These are phyloP conservation scores for Pitta sordida DNA, from an alignment of 2,113 vertebrate genomes.

Conservation along the genomic window DNA sequence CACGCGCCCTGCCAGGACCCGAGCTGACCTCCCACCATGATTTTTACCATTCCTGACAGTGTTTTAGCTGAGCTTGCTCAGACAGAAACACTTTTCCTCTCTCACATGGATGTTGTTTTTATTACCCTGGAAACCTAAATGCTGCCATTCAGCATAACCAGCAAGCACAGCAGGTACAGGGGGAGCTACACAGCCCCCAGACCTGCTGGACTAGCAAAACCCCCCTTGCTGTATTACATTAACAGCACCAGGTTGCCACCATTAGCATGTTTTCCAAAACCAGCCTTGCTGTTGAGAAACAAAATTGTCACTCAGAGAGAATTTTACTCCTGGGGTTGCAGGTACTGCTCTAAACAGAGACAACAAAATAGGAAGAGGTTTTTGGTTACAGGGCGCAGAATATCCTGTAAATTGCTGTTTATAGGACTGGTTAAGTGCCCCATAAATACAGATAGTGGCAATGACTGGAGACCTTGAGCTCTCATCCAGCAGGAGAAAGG, in stretches of 20 bases:
- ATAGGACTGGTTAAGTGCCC: neutral
- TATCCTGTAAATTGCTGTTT: neutral
- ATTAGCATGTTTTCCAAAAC: neutral
- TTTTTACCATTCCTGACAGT: conserved; percentile 48
- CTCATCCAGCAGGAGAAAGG: fast-evolving
- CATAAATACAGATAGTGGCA: neutral
- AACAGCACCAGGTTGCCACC: neutral
- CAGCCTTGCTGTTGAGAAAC: neutral
- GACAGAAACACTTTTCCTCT: conserved; percentile 10
- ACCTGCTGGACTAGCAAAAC: neutral
- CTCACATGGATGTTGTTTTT: neutral
- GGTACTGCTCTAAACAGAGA: neutral
- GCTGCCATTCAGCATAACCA: neutral
- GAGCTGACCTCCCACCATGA: neutral
- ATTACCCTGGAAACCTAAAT: neutral
- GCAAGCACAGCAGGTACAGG: neutral
- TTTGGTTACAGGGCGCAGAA: neutral
- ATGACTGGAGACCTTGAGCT: neutral
- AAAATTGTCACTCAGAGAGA: neutral
- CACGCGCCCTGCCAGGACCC: fast-evolving
- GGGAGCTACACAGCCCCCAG: neutral
- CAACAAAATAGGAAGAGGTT: neutral
- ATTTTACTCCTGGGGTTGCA: neutral
- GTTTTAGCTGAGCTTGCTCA: neutral
- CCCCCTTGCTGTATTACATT: neutral